Evolutionary conservation across 1,140 invertebrate genomes (phyloP).

Genomic region (Penaeus indicus): DNA sequence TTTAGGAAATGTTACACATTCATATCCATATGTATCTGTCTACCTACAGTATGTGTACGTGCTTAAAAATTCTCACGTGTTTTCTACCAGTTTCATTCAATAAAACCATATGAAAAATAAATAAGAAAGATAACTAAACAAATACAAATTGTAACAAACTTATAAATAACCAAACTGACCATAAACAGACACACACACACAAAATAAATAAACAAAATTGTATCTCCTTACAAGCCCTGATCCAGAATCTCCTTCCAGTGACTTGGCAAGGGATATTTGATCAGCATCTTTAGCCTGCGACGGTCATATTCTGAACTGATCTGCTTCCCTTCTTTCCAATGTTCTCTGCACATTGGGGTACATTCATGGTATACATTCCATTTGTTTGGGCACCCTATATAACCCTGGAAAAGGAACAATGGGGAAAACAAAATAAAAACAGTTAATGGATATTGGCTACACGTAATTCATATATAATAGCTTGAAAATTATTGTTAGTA

Average conservation of each 20-base stretch:
- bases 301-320: conserved; percentile 79
- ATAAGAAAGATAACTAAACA: neutral
- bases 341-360: conserved; percentile 86
- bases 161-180: neutral
- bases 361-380: conserved; percentile 96
- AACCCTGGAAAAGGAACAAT: conserved; percentile 70
- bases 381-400: conserved; percentile 94
- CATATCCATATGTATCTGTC: neutral
- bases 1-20: neutral
- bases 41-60: no score
- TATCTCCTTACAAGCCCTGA: conserved; percentile 78
- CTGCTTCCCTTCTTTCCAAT: conserved; percentile 75
- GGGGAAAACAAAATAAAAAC: neutral
- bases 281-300: conserved; percentile 81
- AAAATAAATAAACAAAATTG: neutral
- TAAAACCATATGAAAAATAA: neutral
- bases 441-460: neutral
- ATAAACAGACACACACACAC: neutral
- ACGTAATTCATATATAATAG: no score
- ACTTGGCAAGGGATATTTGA: conserved; percentile 91
- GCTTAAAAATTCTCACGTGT: no score
- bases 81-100: no score
- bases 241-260: conserved; percentile 96
- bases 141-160: neutral
- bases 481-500: neutral